Conservation (phyloP, 2,113 vertebrate species). For the Geococcyx californianus region DNA sequence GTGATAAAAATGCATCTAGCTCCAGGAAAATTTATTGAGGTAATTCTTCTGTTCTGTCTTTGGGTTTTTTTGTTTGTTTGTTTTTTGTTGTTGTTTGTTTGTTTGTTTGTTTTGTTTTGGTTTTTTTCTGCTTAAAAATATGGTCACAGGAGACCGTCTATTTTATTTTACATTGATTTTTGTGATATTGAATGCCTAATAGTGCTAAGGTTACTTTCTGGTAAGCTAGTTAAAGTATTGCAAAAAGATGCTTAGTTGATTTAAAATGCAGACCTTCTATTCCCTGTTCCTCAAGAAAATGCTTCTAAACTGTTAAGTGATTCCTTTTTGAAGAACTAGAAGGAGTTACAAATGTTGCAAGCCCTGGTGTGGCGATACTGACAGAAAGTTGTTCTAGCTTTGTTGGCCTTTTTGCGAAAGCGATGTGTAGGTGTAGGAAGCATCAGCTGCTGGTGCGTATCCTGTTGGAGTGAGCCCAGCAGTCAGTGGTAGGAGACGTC, state of each 20-base stretch:
- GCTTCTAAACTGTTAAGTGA: background rate
- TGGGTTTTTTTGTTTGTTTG: no score
- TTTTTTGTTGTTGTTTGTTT: no score
- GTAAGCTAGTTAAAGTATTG: conserved; percentile 8
- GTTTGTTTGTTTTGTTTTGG: no score
- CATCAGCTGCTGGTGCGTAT: rapidly evolving
- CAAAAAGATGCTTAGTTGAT: background rate
- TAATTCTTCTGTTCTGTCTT: conserved; percentile 71
- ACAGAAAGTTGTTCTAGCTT: background rate
- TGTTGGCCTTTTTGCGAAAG: background rate
- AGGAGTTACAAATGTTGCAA: background rate
- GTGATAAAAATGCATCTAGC: conserved; percentile 96
- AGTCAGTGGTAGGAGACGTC: background rate
- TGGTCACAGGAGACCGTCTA: background rate
- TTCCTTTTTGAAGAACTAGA: background rate
- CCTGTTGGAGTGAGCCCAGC: background rate
- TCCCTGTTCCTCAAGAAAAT: background rate
- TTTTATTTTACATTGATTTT: conserved; percentile 4
- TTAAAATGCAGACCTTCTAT: background rate
- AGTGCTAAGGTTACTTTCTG: background rate
- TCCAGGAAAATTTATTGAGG: conserved; percentile 91
- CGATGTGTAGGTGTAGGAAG: rapidly evolving
- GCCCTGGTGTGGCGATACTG: background rate
- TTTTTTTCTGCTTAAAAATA: background rate
- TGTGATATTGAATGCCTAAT: background rate